Percentiles rank a stretch among this genome's conserved stretches.
Conservation (phyloP, 1,140 invertebrate genomes). For the Euwallacea similis region DNA sequence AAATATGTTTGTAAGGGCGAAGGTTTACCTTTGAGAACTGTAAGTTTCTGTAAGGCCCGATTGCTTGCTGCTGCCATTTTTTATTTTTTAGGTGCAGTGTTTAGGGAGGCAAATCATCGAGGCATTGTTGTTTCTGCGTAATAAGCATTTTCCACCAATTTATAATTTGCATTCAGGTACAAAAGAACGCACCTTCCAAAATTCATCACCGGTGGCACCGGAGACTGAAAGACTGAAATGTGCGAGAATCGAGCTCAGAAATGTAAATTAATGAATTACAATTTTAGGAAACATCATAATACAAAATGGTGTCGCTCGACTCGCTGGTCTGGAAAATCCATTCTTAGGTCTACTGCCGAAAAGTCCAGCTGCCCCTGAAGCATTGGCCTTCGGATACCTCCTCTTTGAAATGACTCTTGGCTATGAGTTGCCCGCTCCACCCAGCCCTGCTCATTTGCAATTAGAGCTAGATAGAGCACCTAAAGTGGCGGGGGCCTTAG, state of each 20-base stretch:
- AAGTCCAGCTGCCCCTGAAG: constrained; percentile 63
- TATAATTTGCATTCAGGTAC: constrained; percentile 81
- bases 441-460: constrained; percentile 69
- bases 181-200: no score
- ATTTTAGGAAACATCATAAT: constrained; percentile 73
- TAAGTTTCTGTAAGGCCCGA: constrained; percentile 26
- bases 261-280: background rate
- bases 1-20: constrained; percentile 45
- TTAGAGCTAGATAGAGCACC: constrained; percentile 74
- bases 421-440: constrained; percentile 74
- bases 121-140: constrained; percentile 82
- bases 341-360: constrained; percentile 76
- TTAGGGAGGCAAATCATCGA: constrained; percentile 87
- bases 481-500: constrained; percentile 77
- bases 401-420: constrained; percentile 90
- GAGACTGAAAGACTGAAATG: background rate
- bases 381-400: constrained; percentile 79
- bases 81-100: constrained; percentile 69
- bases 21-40: constrained; percentile 48
- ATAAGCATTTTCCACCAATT: constrained; percentile 84
- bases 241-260: background rate
- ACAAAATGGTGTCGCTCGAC: constrained; percentile 82
- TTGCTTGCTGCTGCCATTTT: background rate
- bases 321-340: constrained; percentile 83
- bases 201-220: no score